Percentiles rank a stretch among this genome's conserved stretches.
phyloP scores from a whole-genome alignment of 2,113 vertebrate genomes.

The Proterorhinus semilunaris region DNA sequence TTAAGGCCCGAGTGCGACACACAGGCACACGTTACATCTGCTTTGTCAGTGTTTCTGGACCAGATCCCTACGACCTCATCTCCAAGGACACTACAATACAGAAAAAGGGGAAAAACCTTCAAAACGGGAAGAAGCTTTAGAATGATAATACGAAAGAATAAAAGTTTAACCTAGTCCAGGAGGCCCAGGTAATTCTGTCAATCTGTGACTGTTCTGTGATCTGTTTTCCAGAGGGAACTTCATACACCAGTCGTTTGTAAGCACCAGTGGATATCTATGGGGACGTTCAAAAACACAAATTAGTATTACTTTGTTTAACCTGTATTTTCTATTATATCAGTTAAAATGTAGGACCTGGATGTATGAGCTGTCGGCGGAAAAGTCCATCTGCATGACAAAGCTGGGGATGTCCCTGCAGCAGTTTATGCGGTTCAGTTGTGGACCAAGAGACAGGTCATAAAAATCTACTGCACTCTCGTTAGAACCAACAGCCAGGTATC shows the following conservation, averaged over 20 bases:
- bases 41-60: constrained; percentile 94
- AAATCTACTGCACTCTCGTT: constrained; percentile 95
- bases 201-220: constrained; percentile 88
- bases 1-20: constrained; percentile 98
- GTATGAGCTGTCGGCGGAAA: constrained; percentile 88
- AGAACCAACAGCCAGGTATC: constrained; percentile 91
- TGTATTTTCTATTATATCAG: background rate
- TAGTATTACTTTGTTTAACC: background rate
- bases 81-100: constrained; percentile 85
- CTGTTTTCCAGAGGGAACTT: constrained; percentile 97
- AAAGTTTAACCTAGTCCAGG: constrained; percentile 92
- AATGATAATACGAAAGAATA: constrained; percentile 31
- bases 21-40: constrained; percentile 94
- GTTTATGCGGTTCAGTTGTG: constrained; percentile 90
- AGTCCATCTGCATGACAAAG: constrained; percentile 97
- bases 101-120: constrained; percentile 10
- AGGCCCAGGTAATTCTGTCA: constrained; percentile 97
- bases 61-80: constrained; percentile 97
- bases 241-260: constrained; percentile 94
- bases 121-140: background rate
- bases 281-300: constrained; percentile 16
- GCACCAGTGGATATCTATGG: constrained; percentile 88
- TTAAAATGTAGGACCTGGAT: constrained; percentile 81
- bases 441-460: constrained; percentile 91
- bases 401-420: constrained; percentile 94